Conservation (phyloP, 2,888 invertebrate species). For the Arge pagana region DNA sequence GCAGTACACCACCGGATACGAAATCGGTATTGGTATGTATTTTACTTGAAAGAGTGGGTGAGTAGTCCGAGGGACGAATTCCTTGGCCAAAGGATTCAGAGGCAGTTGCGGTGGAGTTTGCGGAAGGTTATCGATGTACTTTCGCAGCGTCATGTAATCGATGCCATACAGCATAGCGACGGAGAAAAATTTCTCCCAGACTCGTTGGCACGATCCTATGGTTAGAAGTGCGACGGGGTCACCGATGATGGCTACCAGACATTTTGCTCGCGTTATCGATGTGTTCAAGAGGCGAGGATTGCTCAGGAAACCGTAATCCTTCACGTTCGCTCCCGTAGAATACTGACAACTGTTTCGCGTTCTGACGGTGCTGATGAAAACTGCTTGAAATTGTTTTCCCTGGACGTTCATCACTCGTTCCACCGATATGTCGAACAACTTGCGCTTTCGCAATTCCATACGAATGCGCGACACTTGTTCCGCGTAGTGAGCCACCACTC, state of each 20-base stretch:
- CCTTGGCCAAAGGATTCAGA: conserved; percentile 81
- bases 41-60: conserved; percentile 35
- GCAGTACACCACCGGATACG: conserved; percentile 35
- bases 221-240: conserved; percentile 83
- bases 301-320: conserved; percentile 81
- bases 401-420: conserved; percentile 84
- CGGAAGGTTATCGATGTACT: conserved; percentile 17
- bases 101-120: conserved; percentile 39
- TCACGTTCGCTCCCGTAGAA: conserved; percentile 60
- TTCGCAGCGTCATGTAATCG: conserved; percentile 26
- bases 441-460: conserved; percentile 73
- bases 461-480: conserved; percentile 80
- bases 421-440: conserved; percentile 76
- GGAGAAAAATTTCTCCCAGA: conserved; percentile 80
- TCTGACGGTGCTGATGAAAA: conserved; percentile 78
- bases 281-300: conserved; percentile 82
- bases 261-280: conserved; percentile 81
- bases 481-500: conserved; percentile 83
- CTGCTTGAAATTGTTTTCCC: conserved; percentile 84
- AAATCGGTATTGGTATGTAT: conserved; percentile 38
- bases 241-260: conserved; percentile 81
- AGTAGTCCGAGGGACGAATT: conserved; percentile 71
- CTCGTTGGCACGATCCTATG: conserved; percentile 77
- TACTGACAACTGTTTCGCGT: conserved; percentile 73
- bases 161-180: conserved; percentile 41